A percentile compares a stretch with the other conserved stretches of the same genome.
Evolutionary conservation across 2,797 vertebrate genomes (phyloP).

Genomic region (Coilia nasus): DNA sequence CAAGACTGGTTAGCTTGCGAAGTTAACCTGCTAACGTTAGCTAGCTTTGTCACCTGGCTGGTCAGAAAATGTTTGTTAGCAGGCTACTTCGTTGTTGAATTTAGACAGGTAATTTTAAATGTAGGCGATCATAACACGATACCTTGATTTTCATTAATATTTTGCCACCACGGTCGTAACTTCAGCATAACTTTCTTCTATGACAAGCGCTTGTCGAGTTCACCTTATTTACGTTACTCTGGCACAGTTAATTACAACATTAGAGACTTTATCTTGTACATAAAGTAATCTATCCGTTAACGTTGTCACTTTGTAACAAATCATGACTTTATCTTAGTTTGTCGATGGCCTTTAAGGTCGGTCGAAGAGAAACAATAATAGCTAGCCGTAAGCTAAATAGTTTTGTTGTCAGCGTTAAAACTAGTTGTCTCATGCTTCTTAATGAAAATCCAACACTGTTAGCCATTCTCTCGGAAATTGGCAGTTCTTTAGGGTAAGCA

Average conservation of each 20-base stretch:
- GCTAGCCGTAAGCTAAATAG: too few species aligned
- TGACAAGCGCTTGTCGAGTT: neutral
- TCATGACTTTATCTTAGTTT: too few species aligned
- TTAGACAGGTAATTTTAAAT: neutral
- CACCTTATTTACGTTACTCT: neutral
- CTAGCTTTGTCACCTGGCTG: slow-evolving; percentile 23
- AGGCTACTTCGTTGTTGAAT: neutral
- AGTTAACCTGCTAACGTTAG: slow-evolving; percentile 44
- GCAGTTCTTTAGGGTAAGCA: neutral
- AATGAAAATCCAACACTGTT: too few species aligned
- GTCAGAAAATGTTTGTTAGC: neutral
- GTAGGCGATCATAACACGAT: neutral
- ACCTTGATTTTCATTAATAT: neutral
- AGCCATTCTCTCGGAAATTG: too few species aligned
- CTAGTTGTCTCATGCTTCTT: too few species aligned
- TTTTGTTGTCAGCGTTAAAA: too few species aligned
- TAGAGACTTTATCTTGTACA: neutral
- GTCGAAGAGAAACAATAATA: too few species aligned
- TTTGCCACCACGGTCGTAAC: neutral
- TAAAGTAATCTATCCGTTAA: neutral
- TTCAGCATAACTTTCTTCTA: neutral
- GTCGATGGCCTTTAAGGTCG: too few species aligned
- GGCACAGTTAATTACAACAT: neutral
- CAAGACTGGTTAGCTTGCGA: slow-evolving; percentile 29
- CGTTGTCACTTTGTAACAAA: too few species aligned